A percentile compares a stretch with the other conserved stretches of the same genome.
These are phyloP conservation scores for Teleogryllus occipitalis DNA, from an alignment of 1,140 invertebrate species.

Conservation along the genomic window DNA sequence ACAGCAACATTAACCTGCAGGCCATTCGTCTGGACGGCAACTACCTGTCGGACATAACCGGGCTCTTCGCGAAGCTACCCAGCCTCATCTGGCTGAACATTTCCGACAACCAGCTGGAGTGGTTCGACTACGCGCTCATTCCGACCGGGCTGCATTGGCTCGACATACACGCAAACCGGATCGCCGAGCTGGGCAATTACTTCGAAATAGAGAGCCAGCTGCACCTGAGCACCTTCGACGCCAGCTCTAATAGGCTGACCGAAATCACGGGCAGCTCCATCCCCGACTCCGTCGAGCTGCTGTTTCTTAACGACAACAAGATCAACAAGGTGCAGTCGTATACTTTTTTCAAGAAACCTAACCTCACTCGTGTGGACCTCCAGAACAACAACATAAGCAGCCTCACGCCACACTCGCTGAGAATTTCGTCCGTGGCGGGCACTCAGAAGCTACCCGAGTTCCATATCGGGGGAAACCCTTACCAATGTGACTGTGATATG, in stretches of 20 bases:
- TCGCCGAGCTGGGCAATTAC: constrained; percentile 80
- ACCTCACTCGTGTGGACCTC: constrained; percentile 77
- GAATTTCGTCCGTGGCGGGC: constrained; percentile 68
- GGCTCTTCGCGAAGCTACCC: constrained; percentile 74
- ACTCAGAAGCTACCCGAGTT: constrained; percentile 79
- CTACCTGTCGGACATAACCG: constrained; percentile 72
- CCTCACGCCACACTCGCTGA: constrained; percentile 75
- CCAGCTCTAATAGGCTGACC: constrained; percentile 73
- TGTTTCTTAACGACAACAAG: constrained; percentile 77
- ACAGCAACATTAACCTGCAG: constrained; percentile 72
- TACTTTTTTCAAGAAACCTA: constrained; percentile 88
- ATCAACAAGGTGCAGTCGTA: constrained; percentile 83
- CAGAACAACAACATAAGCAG: constrained; percentile 76
- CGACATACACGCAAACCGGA: constrained; percentile 81
- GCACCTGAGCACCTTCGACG: constrained; percentile 74
- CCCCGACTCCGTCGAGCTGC: constrained; percentile 75
- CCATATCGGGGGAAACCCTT: constrained; percentile 82
- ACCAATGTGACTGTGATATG: constrained; percentile 81
- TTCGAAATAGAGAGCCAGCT: constrained; percentile 78
- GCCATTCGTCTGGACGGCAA: constrained; percentile 83
- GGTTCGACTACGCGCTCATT: constrained; percentile 87
- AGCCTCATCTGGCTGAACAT: constrained; percentile 83
- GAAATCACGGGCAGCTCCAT: constrained; percentile 75
- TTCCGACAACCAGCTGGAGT: constrained; percentile 79
- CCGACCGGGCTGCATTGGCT: constrained; percentile 81